Evolutionary conservation across 2,888 invertebrate genomes (phyloP).

Genomic region (Drosophila monieri): DNA sequence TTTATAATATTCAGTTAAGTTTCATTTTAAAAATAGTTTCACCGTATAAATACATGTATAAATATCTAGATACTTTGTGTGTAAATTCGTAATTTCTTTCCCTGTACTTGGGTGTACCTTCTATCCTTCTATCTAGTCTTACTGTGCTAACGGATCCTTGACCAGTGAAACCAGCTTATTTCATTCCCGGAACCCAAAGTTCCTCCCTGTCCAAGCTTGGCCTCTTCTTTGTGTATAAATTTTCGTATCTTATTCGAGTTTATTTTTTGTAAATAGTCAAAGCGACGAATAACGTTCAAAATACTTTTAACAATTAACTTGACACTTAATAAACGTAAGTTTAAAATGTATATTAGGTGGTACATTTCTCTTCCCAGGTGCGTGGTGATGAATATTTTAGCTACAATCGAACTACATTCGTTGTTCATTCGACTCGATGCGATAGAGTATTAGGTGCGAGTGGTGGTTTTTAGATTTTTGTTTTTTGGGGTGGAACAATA

Average conservation of each 20-base stretch:
- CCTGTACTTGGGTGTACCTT: slow-evolving; percentile 22
- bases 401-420: background rate
- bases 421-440: background rate
- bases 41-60: slow-evolving; percentile 18
- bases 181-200: background rate
- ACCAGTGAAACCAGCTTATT: slow-evolving; percentile 23
- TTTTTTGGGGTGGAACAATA: slow-evolving; percentile 3
- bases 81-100: slow-evolving; percentile 62
- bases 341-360: slow-evolving; percentile 9
- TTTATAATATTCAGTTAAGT: slow-evolving; percentile 29
- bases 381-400: slow-evolving; percentile 1
- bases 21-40: slow-evolving; percentile 40
- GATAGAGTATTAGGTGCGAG: background rate
- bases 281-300: slow-evolving; percentile 29
- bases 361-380: slow-evolving; percentile 1
- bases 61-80: slow-evolving; percentile 22
- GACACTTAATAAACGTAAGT: slow-evolving; percentile 18
- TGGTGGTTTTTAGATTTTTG: background rate
- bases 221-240: slow-evolving; percentile 2
- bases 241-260: background rate
- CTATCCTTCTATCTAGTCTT: slow-evolving; percentile 31
- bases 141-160: slow-evolving; percentile 26
- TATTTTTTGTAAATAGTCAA: slow-evolving; percentile 4
- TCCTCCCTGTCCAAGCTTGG: background rate
- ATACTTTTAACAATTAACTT: slow-evolving; percentile 23